phyloP scores from a whole-genome alignment of 2,797 vertebrate genomes.

The Nyctalus aviator region DNA sequence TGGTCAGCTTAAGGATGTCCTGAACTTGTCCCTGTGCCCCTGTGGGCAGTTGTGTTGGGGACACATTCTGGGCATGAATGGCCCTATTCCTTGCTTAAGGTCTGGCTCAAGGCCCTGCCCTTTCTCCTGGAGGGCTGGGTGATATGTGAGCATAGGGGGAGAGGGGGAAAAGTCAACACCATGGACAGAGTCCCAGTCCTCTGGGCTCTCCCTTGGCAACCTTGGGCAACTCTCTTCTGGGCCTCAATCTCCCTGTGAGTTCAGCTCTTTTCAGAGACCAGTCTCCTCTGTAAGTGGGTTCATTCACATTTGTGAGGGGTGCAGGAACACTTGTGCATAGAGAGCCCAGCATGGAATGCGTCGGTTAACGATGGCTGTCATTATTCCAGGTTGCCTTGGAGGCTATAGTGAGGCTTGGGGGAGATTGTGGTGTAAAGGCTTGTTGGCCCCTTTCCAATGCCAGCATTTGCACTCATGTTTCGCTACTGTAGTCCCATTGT shows the following conservation, averaged over 20 bases:
- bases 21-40: not conserved
- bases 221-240: not conserved
- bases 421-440: not conserved
- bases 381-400: not conserved
- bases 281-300: not conserved
- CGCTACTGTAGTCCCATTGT: not conserved
- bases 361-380: rapidly evolving
- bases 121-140: not conserved
- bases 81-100: not conserved
- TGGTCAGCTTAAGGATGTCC: not conserved
- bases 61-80: rapidly evolving
- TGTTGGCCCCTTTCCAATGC: not conserved
- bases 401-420: not conserved
- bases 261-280: not conserved
- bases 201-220: not conserved
- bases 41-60: not conserved
- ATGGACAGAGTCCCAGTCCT: not conserved
- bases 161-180: not conserved
- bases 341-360: not conserved
- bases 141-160: not conserved
- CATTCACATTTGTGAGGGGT: not conserved
- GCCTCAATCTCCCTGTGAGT: not conserved
- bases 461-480: not conserved
- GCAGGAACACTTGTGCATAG: rapidly evolving
- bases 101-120: not conserved